Percentiles rank a stretch among this genome's conserved stretches.
Evolutionary conservation across 2,888 invertebrate species (phyloP).

Genomic region (Eucera pruinosa): DNA sequence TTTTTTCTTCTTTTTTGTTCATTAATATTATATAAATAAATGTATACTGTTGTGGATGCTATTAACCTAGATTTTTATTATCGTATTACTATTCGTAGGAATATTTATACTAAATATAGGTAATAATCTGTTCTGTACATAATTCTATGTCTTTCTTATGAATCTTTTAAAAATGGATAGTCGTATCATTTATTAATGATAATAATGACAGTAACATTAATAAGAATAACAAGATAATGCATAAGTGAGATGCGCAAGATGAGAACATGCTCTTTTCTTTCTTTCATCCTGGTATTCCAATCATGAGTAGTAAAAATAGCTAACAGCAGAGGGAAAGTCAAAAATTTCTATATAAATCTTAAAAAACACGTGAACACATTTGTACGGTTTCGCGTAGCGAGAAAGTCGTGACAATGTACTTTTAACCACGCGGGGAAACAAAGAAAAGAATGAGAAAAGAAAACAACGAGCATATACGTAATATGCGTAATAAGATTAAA

Average conservation of each 20-base stretch:
- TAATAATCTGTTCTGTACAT: constrained; percentile 83
- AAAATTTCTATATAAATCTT: constrained; percentile 21
- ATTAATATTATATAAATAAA: constrained; percentile 80
- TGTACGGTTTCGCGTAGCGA: constrained; percentile 4
- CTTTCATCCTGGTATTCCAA: constrained; percentile 61
- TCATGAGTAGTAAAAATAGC: constrained; percentile 60
- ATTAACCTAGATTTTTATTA: constrained; percentile 78
- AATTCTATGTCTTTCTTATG: constrained; percentile 82
- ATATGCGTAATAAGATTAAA: no score
- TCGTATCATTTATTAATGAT: constrained; percentile 79
- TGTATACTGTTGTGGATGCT: constrained; percentile 75
- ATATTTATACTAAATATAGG: constrained; percentile 75
- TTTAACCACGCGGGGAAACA: not conserved
- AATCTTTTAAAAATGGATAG: constrained; percentile 78
- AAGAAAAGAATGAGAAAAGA: not conserved
- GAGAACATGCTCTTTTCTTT: constrained; percentile 58
- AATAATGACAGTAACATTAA: constrained; percentile 81
- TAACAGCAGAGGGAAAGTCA: not conserved
- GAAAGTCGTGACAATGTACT: not conserved
- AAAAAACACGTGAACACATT: constrained; percentile 39
- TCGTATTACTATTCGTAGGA: constrained; percentile 75
- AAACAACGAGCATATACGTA: not conserved
- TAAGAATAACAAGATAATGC: constrained; percentile 81
- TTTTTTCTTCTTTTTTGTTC: constrained; percentile 70
- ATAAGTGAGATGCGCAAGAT: constrained; percentile 76